Base-by-base conservation (phyloP, 2,888 invertebrate genomes). In the Gortyna flavago region DNA sequence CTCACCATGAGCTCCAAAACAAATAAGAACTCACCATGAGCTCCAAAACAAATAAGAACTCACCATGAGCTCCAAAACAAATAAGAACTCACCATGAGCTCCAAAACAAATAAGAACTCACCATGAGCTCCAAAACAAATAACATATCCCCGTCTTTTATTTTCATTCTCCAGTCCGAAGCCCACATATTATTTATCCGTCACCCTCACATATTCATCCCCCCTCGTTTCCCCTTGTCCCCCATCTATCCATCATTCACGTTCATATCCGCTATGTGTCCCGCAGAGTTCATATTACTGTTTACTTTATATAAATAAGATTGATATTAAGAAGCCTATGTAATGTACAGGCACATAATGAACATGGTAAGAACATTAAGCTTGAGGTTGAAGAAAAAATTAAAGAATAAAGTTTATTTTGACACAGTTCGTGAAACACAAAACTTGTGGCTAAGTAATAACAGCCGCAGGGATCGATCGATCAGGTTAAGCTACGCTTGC, bases 231-330 rank as follows among this genome's bases (percentile, higher is more conserved):
- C 54, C 25, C n/a, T 0, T n/a, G 44, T 38, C n/a, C 32, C 48
- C 51, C 6, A 2, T 21, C 77, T 54, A 78, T 78, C 71, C 51
- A 71, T 79, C 79, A 79, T 18, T n/a, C 59, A 32, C 32, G n/a
- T 16, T 51, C 38, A 71, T 59, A 79, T 79, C 78, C 78, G 65
- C 48, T 38, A 4, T 18, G 21, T 70, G 70, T 65, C 48, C 32
- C 48, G 8, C 61, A 25, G 21, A 68, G 77, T 62, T 77, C 78
- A 77, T 35, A 77, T 77, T 44, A 77, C 77, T 62, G 77, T 69
- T 77, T 77, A 54, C 77, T 41, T 62, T 61, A 35, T 54, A 77
- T 9, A 29, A 54, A 69, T 35, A 62, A 54, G 62, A 77, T 77
- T 77, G 54, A 77, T 77, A 29, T 41, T 41, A 59, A n/a, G 41